Evolutionary conservation across 35 echinoderm and acorn worm species (phyloP).

Genomic region (Heliocidaris erythrogramma): DNA sequence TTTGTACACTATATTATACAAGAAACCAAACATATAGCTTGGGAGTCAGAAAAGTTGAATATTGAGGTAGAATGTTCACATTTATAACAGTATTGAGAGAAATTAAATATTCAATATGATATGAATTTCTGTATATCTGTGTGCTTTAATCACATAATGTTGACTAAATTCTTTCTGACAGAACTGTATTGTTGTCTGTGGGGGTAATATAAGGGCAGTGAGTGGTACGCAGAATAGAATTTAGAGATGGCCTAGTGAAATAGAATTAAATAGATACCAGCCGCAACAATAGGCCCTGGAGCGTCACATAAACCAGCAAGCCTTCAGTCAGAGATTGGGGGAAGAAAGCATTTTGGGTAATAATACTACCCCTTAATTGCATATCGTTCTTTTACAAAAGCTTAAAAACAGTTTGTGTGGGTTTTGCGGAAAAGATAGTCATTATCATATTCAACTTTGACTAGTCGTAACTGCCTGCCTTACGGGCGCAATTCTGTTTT

Average conservation of each 20-base stretch:
- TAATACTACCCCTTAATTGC: conserved; percentile 2
- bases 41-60: too few relatives aligned
- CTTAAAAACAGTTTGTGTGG: conserved; percentile 9
- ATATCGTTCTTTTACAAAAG: not conserved
- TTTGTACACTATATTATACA: too few relatives aligned
- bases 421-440: not conserved
- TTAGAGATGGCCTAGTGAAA: not conserved
- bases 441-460: conserved; percentile 12
- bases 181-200: not conserved
- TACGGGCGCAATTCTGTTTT: not conserved
- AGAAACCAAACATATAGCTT: too few relatives aligned
- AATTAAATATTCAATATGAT: not conserved
- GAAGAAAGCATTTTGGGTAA: not conserved
- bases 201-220: not conserved
- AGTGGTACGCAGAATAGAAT: not conserved
- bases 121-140: not conserved
- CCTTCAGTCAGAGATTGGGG: not conserved
- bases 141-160: not conserved
- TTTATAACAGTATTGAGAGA: not conserved
- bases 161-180: not conserved
- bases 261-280: conserved; percentile 18
- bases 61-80: not conserved
- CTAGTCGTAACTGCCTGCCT: not conserved
- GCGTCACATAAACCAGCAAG: not conserved
- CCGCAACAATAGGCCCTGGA: not conserved